Evolutionary conservation across 2,797 vertebrate species (phyloP), one percentile per base, ranked within the genome.

Genomic region (Syndactyla subalaris): DNA sequence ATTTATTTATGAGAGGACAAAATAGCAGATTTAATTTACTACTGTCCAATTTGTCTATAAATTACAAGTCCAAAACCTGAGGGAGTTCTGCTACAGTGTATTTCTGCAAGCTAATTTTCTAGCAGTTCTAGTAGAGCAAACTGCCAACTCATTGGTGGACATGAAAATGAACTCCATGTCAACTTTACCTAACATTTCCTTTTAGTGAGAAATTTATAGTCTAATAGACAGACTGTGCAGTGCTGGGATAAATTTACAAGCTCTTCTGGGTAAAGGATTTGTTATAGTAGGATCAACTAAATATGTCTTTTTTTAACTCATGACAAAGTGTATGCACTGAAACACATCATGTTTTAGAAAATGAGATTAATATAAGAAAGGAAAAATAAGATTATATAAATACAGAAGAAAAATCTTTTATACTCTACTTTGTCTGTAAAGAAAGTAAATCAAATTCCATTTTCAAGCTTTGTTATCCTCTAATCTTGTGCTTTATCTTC

Each of bases 401-500:
- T n/a, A 77, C 6, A 82, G 45, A 75, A 88, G 29, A 75, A 89
- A 95, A 95, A 80, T 73, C 27, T 29, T 83, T 77, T 43, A 59
- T 45, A 87, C 11, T 19, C 34, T 26, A 67, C 9, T 93, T 79
- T 52, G 14, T 79, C 77, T 70, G 49, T 76, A 73, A 91, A 88
- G 72, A 71, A 94, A 92, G 34, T 46, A 97, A 96, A 92, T 74
- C 45, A 94, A 93, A 97, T 83, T 46, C 76, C 58, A 75, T 96
- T 96, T 97, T 87, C 77, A 93, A 88, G 54, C 55, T 94, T 58
- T 96, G 34, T 89, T 95, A 88, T 93, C 63, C 74, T 94, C 48
- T 92, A 76, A 93, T 96, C 89, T 95, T 91, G 58, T 84, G 41
- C 45, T 96, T 96, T 97, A 97, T 96, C 97, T 93, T 91, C 71